Evolutionary conservation across 2,888 invertebrate genomes (phyloP).

Genomic region (Ophion costatus): DNA sequence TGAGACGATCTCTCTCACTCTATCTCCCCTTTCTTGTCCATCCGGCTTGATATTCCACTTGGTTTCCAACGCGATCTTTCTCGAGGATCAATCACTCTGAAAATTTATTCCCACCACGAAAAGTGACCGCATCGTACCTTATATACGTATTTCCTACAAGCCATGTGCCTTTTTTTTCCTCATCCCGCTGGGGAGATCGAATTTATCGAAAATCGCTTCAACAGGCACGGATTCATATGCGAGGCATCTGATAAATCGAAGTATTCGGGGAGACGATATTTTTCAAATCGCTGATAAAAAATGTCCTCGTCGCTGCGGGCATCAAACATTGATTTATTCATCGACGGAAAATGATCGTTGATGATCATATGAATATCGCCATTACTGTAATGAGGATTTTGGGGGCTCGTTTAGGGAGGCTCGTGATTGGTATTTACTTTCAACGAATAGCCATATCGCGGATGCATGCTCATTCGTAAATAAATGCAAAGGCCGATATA

Average conservation of each 20-base stretch:
- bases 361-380: background rate
- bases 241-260: background rate
- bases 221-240: background rate
- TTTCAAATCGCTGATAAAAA: background rate
- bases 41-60: constrained; percentile 38
- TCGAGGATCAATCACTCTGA: constrained; percentile 6
- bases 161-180: background rate
- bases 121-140: constrained; percentile 37
- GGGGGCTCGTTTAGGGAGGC: background rate
- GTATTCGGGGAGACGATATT: background rate
- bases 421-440: background rate
- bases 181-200: background rate
- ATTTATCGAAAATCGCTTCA: background rate
- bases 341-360: background rate
- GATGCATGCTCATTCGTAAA: background rate
- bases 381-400: background rate
- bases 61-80: constrained; percentile 16
- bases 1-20: background rate
- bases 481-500: background rate
- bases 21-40: constrained; percentile 1
- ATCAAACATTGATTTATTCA: background rate
- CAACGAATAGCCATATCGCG: background rate
- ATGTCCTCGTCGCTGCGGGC: no score
- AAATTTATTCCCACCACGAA: constrained; percentile 44
- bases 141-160: constrained; percentile 21